Evolutionary conservation across 2,888 invertebrate species (phyloP).

Genomic region (Hermaeophaga mercurialis): DNA sequence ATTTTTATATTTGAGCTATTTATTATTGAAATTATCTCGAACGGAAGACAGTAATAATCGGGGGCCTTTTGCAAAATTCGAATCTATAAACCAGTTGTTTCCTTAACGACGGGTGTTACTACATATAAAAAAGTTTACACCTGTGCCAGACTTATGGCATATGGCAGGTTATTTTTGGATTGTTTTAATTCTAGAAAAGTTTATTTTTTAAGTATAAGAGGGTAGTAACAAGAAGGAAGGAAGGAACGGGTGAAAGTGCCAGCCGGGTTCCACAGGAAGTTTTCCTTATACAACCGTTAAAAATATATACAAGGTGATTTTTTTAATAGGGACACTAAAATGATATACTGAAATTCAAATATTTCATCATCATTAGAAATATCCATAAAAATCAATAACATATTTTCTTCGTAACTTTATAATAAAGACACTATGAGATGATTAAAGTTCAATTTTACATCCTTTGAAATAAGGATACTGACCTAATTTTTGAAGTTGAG

Average conservation of each 20-base stretch:
- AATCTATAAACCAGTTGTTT: constrained; percentile 33
- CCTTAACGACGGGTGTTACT: constrained; percentile 26
- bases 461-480: too few species aligned
- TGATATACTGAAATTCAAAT: too few species aligned
- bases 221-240: constrained; percentile 1
- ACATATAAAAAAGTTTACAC: constrained; percentile 28
- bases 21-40: constrained; percentile 16
- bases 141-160: constrained; percentile 25
- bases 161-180: constrained; percentile 23
- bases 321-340: too few species aligned
- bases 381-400: too few species aligned
- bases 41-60: constrained; percentile 30
- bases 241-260: not conserved
- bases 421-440: too few species aligned
- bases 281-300: not conserved
- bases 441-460: too few species aligned
- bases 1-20: constrained; percentile 11
- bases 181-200: constrained; percentile 14
- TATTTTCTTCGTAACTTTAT: too few species aligned
- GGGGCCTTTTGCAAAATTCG: constrained; percentile 33
- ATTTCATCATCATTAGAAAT: too few species aligned
- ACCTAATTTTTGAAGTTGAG: too few species aligned
- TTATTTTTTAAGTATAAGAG: constrained; percentile 8
- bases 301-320: not conserved
- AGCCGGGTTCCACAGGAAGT: not conserved